These are phyloP conservation scores for Cerastis leucographa DNA, from an alignment of 2,888 invertebrate species.

Conservation along the genomic window DNA sequence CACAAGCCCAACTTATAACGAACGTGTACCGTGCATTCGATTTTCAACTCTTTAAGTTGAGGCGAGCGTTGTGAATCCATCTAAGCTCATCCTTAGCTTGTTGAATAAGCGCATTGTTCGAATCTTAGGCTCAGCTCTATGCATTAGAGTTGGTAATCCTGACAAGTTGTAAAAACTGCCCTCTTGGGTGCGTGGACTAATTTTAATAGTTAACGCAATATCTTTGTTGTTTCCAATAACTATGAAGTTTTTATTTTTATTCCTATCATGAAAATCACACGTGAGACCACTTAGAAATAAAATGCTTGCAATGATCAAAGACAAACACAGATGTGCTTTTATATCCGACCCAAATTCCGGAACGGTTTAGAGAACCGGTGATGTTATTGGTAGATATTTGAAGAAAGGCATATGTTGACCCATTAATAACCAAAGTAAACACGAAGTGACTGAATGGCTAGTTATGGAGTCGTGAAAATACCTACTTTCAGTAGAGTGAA, in stretches of 20 bases:
- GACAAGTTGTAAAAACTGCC: not conserved
- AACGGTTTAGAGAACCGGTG: conserved; percentile 5
- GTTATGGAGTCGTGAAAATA: conserved; percentile 4
- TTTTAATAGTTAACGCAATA: not conserved
- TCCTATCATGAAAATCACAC: conserved; percentile 23
- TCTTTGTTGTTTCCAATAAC: not conserved
- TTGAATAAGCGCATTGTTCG: not conserved
- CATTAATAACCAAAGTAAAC: conserved; percentile 31
- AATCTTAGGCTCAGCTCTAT: not conserved
- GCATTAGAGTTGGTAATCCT: not conserved
- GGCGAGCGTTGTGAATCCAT: not conserved
- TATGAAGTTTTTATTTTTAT: conserved; percentile 4
- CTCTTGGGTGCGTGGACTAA: not conserved
- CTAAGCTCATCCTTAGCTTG: not conserved
- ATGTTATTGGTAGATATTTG: conserved; percentile 33
- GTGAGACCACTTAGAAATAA: conserved; percentile 28
- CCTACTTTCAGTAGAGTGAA: conserved; percentile 9
- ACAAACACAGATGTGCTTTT: conserved; percentile 37
- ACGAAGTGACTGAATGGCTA: not conserved
- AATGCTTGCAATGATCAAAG: conserved; percentile 39
- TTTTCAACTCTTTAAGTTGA: not conserved
- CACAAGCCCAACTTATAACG: not conserved
- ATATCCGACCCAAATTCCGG: conserved; percentile 54
- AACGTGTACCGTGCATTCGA: not conserved
- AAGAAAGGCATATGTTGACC: conserved; percentile 26